These are phyloP conservation scores for Mesorhabditis spiculigera DNA, from an alignment of 2,888 invertebrate genomes.

Conservation along the genomic window DNA sequence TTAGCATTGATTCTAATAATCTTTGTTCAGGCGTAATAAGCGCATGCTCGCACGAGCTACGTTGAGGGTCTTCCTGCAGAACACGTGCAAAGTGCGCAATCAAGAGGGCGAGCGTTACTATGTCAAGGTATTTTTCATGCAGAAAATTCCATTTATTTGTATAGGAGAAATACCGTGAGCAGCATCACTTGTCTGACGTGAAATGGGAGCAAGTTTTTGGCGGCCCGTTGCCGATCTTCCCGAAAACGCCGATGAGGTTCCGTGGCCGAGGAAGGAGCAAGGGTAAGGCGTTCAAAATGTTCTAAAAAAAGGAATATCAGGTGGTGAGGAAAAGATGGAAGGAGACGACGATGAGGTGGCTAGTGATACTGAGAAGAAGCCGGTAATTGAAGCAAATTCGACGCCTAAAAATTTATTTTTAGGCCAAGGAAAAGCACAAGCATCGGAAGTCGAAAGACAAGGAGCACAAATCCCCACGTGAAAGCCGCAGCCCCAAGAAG, in stretches of 20 bases:
- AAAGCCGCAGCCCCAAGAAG: conserved; percentile 8
- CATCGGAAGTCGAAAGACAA: not conserved
- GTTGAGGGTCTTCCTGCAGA: conserved; percentile 38
- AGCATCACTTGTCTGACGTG: conserved; percentile 19
- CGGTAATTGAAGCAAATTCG: conserved; percentile 8
- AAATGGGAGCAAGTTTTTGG: conserved; percentile 31
- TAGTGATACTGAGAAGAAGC: conserved; percentile 1
- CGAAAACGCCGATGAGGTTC: conserved; percentile 33
- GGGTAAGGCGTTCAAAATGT: not conserved
- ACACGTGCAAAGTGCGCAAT: conserved; percentile 20
- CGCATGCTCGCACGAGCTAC: conserved; percentile 26
- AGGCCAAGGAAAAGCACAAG: not conserved
- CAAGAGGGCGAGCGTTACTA: conserved; percentile 22
- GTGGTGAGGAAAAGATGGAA: not conserved
- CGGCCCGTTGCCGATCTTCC: conserved; percentile 38
- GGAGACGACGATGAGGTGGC: not conserved
- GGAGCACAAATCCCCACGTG: conserved; percentile 3
- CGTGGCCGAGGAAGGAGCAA: conserved; percentile 21
- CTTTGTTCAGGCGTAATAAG: conserved; percentile 34
- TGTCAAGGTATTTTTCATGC: conserved; percentile 21
- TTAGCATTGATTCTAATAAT: not conserved
- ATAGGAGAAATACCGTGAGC: conserved; percentile 19
- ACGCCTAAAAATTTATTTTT: conserved; percentile 4
- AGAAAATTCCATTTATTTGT: conserved; percentile 7
- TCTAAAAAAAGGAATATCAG: conserved; percentile 9